These are phyloP conservation scores for Eidolon helvum DNA, from an alignment of 2,113 vertebrate species.

Conservation along the genomic window DNA sequence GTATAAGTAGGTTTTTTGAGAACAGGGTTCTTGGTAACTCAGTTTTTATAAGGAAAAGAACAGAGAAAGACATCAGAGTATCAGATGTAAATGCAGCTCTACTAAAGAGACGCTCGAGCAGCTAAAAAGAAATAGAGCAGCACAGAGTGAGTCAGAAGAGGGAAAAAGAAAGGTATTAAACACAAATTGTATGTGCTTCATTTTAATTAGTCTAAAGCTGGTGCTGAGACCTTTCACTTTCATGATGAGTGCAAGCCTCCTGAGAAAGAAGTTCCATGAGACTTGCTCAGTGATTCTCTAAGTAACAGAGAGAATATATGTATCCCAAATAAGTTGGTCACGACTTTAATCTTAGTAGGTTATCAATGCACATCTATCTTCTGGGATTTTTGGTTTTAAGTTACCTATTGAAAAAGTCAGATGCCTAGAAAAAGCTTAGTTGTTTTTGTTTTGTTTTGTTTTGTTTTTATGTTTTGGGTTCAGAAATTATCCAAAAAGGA, in stretches of 20 bases:
- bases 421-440: background rate
- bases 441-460: background rate
- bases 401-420: background rate
- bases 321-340: background rate
- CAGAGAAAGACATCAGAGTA: background rate
- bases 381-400: background rate
- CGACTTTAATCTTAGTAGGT: background rate
- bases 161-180: background rate
- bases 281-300: background rate
- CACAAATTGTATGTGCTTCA: fast-evolving
- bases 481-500: background rate
- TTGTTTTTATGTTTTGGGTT: background rate
- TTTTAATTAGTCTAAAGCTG: background rate
- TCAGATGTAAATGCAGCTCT: background rate
- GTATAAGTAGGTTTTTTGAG: background rate
- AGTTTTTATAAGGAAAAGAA: background rate
- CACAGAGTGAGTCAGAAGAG: fast-evolving
- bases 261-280: background rate
- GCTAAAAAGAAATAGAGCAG: background rate
- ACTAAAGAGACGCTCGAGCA: background rate
- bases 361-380: background rate
- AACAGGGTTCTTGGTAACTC: background rate
- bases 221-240: background rate
- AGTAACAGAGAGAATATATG: background rate
- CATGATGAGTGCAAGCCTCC: background rate